Conservation (phyloP, 2,113 vertebrate genomes). For the Myxocyprinus asiaticus region DNA sequence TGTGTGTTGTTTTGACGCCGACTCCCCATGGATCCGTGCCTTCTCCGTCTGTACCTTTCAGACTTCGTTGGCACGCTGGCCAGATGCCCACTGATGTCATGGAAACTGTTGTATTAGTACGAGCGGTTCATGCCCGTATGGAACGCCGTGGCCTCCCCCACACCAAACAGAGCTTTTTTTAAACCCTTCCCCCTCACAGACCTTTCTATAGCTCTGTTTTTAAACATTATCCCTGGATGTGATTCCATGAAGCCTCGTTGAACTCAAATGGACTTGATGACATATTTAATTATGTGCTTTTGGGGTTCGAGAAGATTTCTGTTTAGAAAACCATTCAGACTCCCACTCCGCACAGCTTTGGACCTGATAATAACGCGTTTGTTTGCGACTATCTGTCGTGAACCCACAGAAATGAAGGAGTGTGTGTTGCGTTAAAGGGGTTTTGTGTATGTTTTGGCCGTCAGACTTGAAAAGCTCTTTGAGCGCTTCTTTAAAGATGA, state of each 20-base stretch:
- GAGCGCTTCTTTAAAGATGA: conserved; percentile 46
- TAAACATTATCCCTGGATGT: neutral
- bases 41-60: conserved; percentile 78
- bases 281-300: neutral
- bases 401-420: neutral
- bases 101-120: no score
- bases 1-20: no score
- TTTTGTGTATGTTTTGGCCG: conserved; percentile 14
- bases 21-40: conserved; percentile 78
- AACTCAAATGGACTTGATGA: neutral
- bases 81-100: conserved; percentile 95
- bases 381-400: neutral
- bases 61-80: conserved; percentile 90
- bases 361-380: no score
- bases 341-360: no score
- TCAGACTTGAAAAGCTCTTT: conserved; percentile 12
- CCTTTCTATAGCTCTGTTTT: conserved; percentile 17
- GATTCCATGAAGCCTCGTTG: neutral
- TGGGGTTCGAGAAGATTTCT: neutral
- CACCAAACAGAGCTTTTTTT: conserved; percentile 80
- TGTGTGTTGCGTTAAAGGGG: conserved; percentile 30
- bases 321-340: neutral
- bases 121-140: conserved; percentile 94
- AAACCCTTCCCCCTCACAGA: conserved; percentile 79
- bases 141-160: no score